Evolutionary conservation across 2,113 vertebrate genomes (phyloP), one percentile per base, ranked within the genome.

Genomic region (Anhinga rufa): DNA sequence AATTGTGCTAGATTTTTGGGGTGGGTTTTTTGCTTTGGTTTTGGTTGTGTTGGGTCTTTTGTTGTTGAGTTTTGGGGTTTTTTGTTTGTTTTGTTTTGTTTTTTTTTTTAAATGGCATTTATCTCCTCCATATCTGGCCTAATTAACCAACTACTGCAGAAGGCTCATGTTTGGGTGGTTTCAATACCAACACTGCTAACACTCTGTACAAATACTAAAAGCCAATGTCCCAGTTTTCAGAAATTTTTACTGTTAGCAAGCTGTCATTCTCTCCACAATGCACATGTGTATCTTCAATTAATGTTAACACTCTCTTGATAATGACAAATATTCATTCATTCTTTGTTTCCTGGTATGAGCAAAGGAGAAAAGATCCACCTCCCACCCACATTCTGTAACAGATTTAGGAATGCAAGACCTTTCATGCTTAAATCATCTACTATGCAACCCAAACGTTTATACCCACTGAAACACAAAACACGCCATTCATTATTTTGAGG

Each of bases 391-490:
- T 80, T 95, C 93, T 92, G 83, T 69, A 95, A 58, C 77, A 93
- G 81, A 89, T 69, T 94, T 89, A 95, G 94, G 91, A 94, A 95
- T 95, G 84, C 70, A 91, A 82, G 94, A 89, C 54, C 78, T 96
- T 89, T 96, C 92, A 96, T 80, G 86, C 69, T 87, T 80, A 89
- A 96, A 96, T 92, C 92, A 94, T 61, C 76, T 86, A 87, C 89
- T 92, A 26, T 77, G 70, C 62, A 89, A 95, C 0, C 8, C 75
- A 93, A 95, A 94, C 10, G 3, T 92, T 92, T 91, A 60, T 93
- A 93, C n/a, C 66, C 46, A 77, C 66, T 77, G 88, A 91, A 94
- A 93, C 54, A 87, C 80, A 84, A 96, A 95, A 95, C 87, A 92
- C 81, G 91, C 89, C 91, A 95, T 91, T 96, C 86, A 90, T 87